Evolutionary conservation across 2,888 invertebrate genomes (phyloP).

Genomic region (Tribolium freemani): DNA sequence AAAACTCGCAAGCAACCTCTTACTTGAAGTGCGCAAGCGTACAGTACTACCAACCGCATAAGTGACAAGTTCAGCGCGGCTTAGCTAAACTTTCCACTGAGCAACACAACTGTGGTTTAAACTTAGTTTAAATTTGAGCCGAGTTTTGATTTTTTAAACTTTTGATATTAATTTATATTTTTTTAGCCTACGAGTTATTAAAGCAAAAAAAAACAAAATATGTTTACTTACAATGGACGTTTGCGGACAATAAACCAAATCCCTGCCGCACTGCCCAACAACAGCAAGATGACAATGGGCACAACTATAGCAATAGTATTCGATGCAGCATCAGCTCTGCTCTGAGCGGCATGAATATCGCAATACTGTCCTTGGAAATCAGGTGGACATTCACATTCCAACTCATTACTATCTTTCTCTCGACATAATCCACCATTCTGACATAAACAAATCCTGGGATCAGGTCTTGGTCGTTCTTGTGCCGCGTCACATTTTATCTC

Average conservation of each 20-base stretch:
- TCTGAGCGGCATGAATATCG: conserved; percentile 76
- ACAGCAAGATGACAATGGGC: conserved; percentile 83
- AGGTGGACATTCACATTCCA: conserved; percentile 80
- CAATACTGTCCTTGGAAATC: conserved; percentile 83
- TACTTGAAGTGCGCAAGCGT: too few species aligned
- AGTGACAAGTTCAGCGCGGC: too few species aligned
- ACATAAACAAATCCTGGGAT: conserved; percentile 86
- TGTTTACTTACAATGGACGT: conserved; percentile 82
- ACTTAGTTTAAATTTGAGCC: too few species aligned
- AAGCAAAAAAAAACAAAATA: too few species aligned
- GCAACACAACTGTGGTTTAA: too few species aligned
- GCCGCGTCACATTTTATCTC: conserved; percentile 88
- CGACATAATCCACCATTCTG: conserved; percentile 88
- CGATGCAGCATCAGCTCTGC: conserved; percentile 71
- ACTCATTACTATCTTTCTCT: conserved; percentile 71
- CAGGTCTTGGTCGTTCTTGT: conserved; percentile 80
- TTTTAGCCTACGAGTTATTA: too few species aligned
- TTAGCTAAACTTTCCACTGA: too few species aligned
- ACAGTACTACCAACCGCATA: too few species aligned
- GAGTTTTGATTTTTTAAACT: too few species aligned
- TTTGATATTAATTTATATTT: too few species aligned
- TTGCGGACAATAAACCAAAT: conserved; percentile 87
- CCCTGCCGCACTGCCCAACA: conserved; percentile 81
- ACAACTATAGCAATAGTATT: conserved; percentile 83
- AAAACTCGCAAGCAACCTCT: too few species aligned